phyloP scores from a whole-genome alignment of 2,113 vertebrate species.

The Oreocharis arfaki region DNA sequence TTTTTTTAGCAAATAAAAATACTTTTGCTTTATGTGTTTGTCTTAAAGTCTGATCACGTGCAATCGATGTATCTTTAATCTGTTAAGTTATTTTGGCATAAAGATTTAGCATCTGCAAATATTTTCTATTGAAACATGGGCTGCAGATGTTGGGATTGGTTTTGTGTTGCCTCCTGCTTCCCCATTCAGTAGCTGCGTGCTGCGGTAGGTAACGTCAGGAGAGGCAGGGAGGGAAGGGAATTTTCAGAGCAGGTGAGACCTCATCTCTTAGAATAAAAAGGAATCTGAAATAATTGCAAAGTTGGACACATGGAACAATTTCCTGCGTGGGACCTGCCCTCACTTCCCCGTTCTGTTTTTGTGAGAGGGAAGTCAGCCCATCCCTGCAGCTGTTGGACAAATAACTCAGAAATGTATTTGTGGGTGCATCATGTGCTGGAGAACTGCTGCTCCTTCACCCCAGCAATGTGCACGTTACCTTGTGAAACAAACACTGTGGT shows the following conservation, averaged over 20 bases:
- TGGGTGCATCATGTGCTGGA: neutral
- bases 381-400: conserved; percentile 34
- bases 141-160: conserved; percentile 43
- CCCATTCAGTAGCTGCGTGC: conserved; percentile 12
- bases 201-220: conserved; percentile 47
- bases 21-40: neutral
- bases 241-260: conserved; percentile 24
- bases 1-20: neutral
- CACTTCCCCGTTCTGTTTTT: conserved; percentile 2
- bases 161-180: neutral
- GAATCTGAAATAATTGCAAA: neutral
- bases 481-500: neutral
- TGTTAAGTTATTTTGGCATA: conserved; percentile 43
- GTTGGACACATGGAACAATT: neutral
- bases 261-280: neutral
- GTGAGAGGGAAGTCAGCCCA: conserved; percentile 3
- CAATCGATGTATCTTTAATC: conserved; percentile 29
- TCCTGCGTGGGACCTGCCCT: neutral
- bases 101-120: conserved; percentile 54
- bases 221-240: neutral
- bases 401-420: neutral
- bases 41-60: conserved; percentile 1
- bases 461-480: neutral
- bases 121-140: conserved; percentile 36
- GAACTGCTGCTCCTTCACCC: neutral